phyloP scores from a whole-genome alignment of 2,113 vertebrate species.

The Enhydra lutris region DNA sequence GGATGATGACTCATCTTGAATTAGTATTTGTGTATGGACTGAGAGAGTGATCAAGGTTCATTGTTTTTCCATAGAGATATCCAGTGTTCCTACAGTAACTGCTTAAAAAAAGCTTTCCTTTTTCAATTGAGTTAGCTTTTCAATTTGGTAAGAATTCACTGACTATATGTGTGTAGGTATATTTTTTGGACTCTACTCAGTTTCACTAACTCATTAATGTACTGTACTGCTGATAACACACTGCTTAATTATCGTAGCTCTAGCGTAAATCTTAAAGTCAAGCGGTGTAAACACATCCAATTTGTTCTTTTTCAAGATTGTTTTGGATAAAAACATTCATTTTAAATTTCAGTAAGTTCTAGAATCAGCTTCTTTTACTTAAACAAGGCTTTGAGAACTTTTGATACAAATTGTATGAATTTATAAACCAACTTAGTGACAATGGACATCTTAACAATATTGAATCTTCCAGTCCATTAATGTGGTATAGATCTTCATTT shows the following conservation, averaged over 20 bases:
- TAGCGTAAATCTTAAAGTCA: background rate
- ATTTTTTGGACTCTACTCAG: background rate
- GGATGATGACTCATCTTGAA: background rate
- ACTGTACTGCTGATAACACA: background rate
- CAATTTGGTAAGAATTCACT: background rate
- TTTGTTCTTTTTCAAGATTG: background rate
- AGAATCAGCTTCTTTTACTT: background rate
- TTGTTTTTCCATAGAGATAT: background rate
- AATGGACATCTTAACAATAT: background rate
- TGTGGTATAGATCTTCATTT: background rate
- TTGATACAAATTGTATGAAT: background rate
- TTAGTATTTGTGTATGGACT: background rate
- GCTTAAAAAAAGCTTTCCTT: background rate
- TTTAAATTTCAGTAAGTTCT: background rate
- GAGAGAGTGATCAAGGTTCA: background rate
- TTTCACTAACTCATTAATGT: background rate
- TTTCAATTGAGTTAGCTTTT: background rate
- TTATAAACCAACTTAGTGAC: background rate
- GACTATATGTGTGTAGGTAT: background rate
- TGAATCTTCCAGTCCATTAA: background rate
- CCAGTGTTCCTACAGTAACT: background rate
- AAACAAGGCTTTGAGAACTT: background rate
- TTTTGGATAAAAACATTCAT: background rate
- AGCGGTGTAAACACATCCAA: background rate
- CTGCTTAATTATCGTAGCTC: background rate